phyloP scores from a whole-genome alignment of 2,888 invertebrate genomes.

The Drosophila falleni region DNA sequence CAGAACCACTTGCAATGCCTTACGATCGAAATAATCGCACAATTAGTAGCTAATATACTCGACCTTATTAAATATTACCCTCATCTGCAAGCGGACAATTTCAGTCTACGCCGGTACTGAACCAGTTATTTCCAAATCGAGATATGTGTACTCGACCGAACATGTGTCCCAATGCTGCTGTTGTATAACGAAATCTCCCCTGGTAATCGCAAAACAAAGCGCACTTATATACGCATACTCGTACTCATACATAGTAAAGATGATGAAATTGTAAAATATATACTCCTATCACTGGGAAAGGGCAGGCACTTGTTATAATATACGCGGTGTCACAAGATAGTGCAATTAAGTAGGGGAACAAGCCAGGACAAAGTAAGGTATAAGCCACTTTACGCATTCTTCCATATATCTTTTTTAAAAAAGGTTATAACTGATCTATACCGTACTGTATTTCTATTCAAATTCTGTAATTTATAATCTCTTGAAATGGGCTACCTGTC shows the following conservation, averaged over 20 bases:
- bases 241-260: neutral
- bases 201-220: slow-evolving; percentile 55
- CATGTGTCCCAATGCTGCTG: slow-evolving; percentile 59
- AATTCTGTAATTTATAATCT: no score
- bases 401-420: no score
- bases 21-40: neutral
- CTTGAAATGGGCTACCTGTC: no score
- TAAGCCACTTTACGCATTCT: no score
- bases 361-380: no score
- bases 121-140: slow-evolving; percentile 70
- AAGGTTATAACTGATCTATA: no score
- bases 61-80: neutral
- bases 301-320: slow-evolving; percentile 10
- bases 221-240: slow-evolving; percentile 16
- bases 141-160: slow-evolving; percentile 40
- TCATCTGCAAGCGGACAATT: slow-evolving; percentile 38
- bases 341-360: no score
- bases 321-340: neutral
- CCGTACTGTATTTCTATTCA: no score
- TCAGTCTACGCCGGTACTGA: slow-evolving; percentile 66
- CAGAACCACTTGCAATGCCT: slow-evolving; percentile 67
- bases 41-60: neutral
- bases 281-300: slow-evolving; percentile 28
- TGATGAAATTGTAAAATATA: slow-evolving; percentile 10
- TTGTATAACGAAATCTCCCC: slow-evolving; percentile 61